Base-by-base conservation (phyloP, 92 coral and sea anemone species). In the Meandrina meandrites region DNA sequence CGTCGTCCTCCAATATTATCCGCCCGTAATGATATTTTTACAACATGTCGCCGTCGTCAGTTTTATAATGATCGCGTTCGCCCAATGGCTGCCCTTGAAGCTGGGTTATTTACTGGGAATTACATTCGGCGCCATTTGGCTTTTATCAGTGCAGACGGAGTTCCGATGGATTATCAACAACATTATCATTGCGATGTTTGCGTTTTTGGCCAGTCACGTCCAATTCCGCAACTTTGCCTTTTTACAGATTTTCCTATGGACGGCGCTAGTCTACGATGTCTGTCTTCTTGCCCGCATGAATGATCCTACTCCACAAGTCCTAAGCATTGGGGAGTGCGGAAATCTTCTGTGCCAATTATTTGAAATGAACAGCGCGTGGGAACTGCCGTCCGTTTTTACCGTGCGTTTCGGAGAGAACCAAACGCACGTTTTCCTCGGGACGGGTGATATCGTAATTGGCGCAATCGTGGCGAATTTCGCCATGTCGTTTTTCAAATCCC, bases 181-280 rank as follows among this genome's bases (percentile, higher is more conserved):
- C 53, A 30, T 93, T 1, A 95, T 97, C 9, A 95, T 97, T 19
- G 94, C 95, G 0, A 93, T 97, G 96, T 97, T 97, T 78, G 95
- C 99, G 17, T 88, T 97, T 13, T 72, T 97, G 78, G 94, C 98
- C 11, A 93, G 99, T 34, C 98, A 97, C 51, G 92, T 97, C 4
- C 99, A 93, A 82, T 97, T 97, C 84, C 89, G 96, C 19, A 97
- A 97, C 87, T 97, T 97, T 88, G 89, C 96, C 51, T 96, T 97
- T 70, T 76, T 97, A 56, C 99, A 97, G 89, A 97, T 97, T 9
- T 97, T 97, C 62, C 92, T 97, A 75, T 97, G 99, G 99, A 93
- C 97, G 9, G 99, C 99, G 11, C 95, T 97, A 45, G 31, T 97
- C 37, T 97, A 97, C 79, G 99, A 97, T 35, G 98, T 97, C 17